Base-by-base conservation (phyloP, 2,888 invertebrate species). In the Mesoligia furuncula region DNA sequence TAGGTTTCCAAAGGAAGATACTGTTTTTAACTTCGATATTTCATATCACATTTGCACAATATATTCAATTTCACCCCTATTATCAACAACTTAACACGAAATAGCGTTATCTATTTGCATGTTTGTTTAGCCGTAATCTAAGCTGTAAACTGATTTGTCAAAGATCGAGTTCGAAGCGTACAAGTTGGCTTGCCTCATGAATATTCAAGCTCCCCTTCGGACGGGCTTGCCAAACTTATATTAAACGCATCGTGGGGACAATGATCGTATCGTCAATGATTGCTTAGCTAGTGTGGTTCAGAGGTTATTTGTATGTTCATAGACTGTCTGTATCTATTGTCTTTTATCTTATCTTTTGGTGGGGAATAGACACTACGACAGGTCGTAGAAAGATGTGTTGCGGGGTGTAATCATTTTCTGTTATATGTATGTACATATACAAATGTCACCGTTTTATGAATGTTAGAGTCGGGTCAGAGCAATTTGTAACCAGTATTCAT, bases 211-310 rank as follows among this genome's bases (percentile, higher is more conserved):
- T 39, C 13, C 48, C 81, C 65, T 79, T 76, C 72, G 86, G 86
- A 87, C 88, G 74, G 80, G 88, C 87, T 87, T 87, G 87, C 80
- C 90, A 85, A 92, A 92, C 92, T 91, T 91, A 91, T 91, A 92
- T 92, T 92, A 87, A 90, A 92, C 87, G 88, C 85, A 86, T 86
- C 86, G 87, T 66, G 74, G 79, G 81, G 85, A 83, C 85, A 83
- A 83, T 80, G 86, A 86, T 83, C 81, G 79, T 80, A 79, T 66
- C 79, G 45, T 62, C 76, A 81, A 80, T 82, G 71, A 85, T 88
- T 86, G 77, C 81, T 79, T 74, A 68, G 61, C 62, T 42, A 36
- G 64, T 68, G 51, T 75, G 65, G 62, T 64, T 73, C 31, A n/a
- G 45, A 51, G 59, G 73, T 42, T 73, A 54, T 80, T 68, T 72